phyloP scores from a whole-genome alignment of 2,888 invertebrate species.

The Epiblema foenella region DNA sequence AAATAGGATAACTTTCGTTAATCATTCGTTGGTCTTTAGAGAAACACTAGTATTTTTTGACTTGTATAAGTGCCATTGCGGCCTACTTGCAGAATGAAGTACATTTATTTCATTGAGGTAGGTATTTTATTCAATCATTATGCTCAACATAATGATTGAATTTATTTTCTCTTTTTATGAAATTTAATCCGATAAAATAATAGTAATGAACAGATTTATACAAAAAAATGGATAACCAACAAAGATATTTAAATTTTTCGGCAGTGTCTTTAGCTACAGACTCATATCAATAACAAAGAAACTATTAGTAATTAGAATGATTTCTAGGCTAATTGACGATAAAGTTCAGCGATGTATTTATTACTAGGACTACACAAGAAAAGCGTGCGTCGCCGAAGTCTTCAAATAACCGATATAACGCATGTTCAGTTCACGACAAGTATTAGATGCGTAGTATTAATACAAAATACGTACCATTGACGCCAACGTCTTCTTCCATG shows the following conservation, averaged over 20 bases:
- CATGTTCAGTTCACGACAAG: conserved; percentile 28
- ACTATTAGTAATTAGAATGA: background rate
- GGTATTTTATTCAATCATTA: background rate
- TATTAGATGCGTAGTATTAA: background rate
- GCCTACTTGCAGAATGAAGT: no score
- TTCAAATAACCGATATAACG: conserved; percentile 20
- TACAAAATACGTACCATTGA: conserved; percentile 64
- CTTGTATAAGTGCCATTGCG: no score
- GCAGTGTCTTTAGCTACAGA: background rate
- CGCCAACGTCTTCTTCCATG: conserved; percentile 72
- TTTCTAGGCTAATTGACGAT: background rate
- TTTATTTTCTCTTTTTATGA: background rate
- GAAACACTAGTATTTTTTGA: no score
- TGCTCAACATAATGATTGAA: background rate
- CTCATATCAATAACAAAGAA: background rate
- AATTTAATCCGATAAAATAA: background rate
- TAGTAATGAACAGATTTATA: background rate
- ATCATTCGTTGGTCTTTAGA: no score
- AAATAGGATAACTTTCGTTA: no score
- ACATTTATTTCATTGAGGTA: background rate
- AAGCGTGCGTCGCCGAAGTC: conserved; percentile 37
- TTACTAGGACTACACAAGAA: conserved; percentile 15
- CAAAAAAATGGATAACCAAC: background rate
- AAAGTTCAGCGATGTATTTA: background rate
- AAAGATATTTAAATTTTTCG: conserved; percentile 18